Base-by-base conservation (phyloP, 2,113 vertebrate species). In the Phalacrocorax brasilianus region DNA sequence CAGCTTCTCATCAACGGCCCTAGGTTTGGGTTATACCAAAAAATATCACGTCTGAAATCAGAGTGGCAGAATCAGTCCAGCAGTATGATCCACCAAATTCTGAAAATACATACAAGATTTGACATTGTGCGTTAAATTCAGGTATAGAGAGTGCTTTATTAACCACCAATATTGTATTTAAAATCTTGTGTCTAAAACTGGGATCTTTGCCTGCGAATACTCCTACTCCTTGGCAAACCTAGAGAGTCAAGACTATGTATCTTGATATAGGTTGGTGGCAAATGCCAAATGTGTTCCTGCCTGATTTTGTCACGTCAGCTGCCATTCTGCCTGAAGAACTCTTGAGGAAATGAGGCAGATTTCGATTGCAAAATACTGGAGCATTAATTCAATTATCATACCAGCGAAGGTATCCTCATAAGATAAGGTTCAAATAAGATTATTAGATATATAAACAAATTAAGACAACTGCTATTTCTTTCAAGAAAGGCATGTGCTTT, bases 181-280 rank as follows among this genome's bases (percentile, higher is more conserved):
- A 86, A 81, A 79, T 49, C 67, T 13, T 17, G 76, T 79, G 44
- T 85, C 88, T 89, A 82, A 90, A 91, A 74, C 68, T 91, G 77
- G 80, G 76, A 94, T 63, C 84, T 90, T 66, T 79, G 83, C 74
- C 89, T 92, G 70, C 19, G 88, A 52, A 59, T 90, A 71, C 89
- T 95, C 77, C 94, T 79, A 96, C 88, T 93, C 74, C 73, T 88
- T 96, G 95, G 84, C 77, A 95, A 73, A 95, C 44, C 44, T 47
- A 35, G 44, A 50, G 58, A 96, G 66, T 38, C 72, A 90, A 81
- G 79, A 56, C 70, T 81, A 6, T 53, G 17, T 47, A 17, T 89
- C 92, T 91, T 78, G 52, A 70, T 92, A 80, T 32, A 91, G 72
- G 76, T 79, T 92, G 53, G 86, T 94, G 84, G 73, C 83, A 94